Percentiles rank a stretch among this genome's conserved stretches.
phyloP scores from a whole-genome alignment of 2,888 invertebrate species.

The Caenorhabditis zanzibari region DNA sequence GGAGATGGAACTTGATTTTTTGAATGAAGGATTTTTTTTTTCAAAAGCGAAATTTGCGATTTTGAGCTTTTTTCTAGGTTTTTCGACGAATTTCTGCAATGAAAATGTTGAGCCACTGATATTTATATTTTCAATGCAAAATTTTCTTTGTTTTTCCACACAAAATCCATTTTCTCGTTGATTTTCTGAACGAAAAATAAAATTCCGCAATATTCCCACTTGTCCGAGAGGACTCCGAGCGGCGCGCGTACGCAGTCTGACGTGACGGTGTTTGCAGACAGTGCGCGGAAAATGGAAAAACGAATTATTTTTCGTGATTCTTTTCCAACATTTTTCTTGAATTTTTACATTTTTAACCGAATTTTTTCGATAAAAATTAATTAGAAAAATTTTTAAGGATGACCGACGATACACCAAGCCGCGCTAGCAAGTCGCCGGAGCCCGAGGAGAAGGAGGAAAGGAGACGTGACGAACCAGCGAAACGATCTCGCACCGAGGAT shows the following conservation, averaged over 20 bases:
- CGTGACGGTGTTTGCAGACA: constrained; percentile 35
- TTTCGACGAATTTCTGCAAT: no score
- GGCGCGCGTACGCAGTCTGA: neutral
- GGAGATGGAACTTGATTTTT: no score
- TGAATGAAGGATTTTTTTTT: no score
- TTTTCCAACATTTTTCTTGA: neutral
- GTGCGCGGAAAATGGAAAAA: constrained; percentile 1
- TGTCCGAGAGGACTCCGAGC: constrained; percentile 25
- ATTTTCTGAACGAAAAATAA: neutral
- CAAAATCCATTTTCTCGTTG: neutral
- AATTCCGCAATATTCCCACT: neutral
- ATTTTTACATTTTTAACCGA: neutral
- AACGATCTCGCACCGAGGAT: constrained; percentile 24
- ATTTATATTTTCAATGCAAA: no score
- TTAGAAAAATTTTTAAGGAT: no score
- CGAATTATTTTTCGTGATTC: neutral
- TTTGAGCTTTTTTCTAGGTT: no score
- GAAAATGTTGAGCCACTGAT: no score
- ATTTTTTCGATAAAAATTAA: neutral
- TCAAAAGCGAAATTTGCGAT: no score
- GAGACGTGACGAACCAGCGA: constrained; percentile 16
- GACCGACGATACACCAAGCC: constrained; percentile 15
- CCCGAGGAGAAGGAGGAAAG: constrained; percentile 13
- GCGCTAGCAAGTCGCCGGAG: constrained; percentile 4
- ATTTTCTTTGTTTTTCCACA: no score